Evolutionary conservation across 1,140 invertebrate genomes (phyloP).

Genomic region (Trichomalopsis sarcophagae): DNA sequence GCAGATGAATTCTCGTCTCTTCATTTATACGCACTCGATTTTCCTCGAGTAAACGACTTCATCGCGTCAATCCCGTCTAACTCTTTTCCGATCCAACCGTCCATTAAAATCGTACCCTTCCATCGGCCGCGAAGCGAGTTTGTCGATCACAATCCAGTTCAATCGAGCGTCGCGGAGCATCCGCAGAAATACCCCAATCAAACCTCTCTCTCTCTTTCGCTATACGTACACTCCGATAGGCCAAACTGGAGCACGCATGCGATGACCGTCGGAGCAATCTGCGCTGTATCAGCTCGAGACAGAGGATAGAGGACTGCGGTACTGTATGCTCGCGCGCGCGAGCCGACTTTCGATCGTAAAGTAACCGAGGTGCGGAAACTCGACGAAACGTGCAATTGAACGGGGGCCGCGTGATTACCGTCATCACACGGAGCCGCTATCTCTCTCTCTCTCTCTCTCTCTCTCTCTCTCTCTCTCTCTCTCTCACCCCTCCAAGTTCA

Average conservation of each 20-base stretch:
- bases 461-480: too few relatives aligned
- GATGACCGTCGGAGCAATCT: background rate
- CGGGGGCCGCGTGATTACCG: slow-evolving; percentile 64
- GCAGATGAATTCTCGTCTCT: too few relatives aligned
- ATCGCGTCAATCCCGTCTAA: too few relatives aligned
- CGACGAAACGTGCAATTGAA: slow-evolving; percentile 69
- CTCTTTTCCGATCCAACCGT: background rate
- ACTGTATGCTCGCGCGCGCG: background rate
- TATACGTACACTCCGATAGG: background rate
- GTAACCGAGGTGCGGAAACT: slow-evolving; percentile 65
- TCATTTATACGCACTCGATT: background rate
- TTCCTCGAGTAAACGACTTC: background rate
- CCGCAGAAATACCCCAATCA: slow-evolving; percentile 7
- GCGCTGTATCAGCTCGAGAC: background rate
- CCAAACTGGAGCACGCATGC: background rate
- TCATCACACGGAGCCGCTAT: slow-evolving; percentile 58
- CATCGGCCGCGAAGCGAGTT: background rate
- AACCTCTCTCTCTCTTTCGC: too few relatives aligned
- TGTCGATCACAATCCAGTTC: background rate
- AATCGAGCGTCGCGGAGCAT: background rate
- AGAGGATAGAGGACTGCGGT: background rate
- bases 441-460: background rate
- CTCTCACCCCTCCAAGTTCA: slow-evolving; percentile 58
- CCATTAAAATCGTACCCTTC: background rate
- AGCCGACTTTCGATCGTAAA: slow-evolving; percentile 65